Evolutionary conservation across 1,140 invertebrate genomes (phyloP).

Genomic region (Cydia strobilella): DNA sequence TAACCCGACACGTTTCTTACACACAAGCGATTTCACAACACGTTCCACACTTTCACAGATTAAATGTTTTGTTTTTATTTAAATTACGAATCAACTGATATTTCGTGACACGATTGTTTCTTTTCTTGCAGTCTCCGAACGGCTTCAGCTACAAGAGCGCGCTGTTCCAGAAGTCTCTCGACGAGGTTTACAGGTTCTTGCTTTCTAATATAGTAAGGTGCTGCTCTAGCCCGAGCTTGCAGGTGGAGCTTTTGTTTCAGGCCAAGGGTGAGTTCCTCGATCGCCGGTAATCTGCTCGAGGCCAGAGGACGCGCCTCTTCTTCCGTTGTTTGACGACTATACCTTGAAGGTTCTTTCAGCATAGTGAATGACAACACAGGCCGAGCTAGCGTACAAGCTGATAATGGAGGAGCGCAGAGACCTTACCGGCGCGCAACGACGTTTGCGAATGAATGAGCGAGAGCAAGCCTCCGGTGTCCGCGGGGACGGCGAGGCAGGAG

Average conservation of each 20-base stretch:
- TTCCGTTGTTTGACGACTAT: constrained; percentile 57
- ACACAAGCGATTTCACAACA: constrained; percentile 80
- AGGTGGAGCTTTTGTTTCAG: constrained; percentile 78
- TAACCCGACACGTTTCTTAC: constrained; percentile 80
- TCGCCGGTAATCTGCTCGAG: constrained; percentile 67
- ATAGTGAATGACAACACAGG: constrained; percentile 56
- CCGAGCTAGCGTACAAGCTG: constrained; percentile 33
- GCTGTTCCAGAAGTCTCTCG: constrained; percentile 73
- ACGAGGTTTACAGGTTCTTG: constrained; percentile 78
- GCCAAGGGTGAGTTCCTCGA: constrained; percentile 74
- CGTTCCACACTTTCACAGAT: constrained; percentile 78
- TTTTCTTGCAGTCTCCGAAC: constrained; percentile 76
- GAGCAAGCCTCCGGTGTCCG: constrained; percentile 69
- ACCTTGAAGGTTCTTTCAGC: constrained; percentile 74
- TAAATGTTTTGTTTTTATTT: constrained; percentile 74
- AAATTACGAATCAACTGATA: constrained; percentile 77
- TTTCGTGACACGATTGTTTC: constrained; percentile 75
- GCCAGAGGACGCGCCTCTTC: constrained; percentile 62
- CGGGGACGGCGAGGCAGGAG: constrained; percentile 54
- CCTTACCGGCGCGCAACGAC: constrained; percentile 62
- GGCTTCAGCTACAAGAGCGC: constrained; percentile 76
- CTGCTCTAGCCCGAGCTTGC: constrained; percentile 74
- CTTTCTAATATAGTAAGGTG: constrained; percentile 78
- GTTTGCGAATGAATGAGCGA: constrained; percentile 77
- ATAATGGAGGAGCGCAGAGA: constrained; percentile 55